Evolutionary conservation across 2,888 invertebrate species (phyloP).

Genomic region (Dione vanillae): DNA sequence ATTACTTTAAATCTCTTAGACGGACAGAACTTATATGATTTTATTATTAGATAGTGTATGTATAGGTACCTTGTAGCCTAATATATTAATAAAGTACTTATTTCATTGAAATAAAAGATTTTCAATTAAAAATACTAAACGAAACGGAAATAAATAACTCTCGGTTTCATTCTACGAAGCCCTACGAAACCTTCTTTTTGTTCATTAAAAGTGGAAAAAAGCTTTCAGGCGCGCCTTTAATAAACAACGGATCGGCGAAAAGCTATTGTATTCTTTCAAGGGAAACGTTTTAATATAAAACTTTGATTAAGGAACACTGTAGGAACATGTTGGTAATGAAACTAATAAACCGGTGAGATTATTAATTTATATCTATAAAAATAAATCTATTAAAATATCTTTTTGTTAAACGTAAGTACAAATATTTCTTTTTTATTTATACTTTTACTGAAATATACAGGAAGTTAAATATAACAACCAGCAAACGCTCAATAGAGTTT

Average conservation of each 20-base stretch:
- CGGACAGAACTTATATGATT: too few relatives aligned
- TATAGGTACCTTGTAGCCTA: too few relatives aligned
- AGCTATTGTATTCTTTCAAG: not conserved
- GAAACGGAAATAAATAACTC: not conserved
- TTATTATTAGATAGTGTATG: too few relatives aligned
- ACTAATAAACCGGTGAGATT: not conserved
- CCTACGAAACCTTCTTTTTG: conserved; percentile 13
- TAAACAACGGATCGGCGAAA: conserved; percentile 9
- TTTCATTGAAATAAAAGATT: not conserved
- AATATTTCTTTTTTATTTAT: too few relatives aligned
- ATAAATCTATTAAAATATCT: too few relatives aligned
- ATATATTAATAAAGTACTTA: not conserved
- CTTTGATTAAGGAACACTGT: not conserved
- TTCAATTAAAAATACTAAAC: not conserved
- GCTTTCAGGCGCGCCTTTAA: conserved; percentile 9
- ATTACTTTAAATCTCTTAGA: too few relatives aligned
- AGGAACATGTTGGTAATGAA: not conserved
- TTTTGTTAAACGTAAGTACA: too few relatives aligned
- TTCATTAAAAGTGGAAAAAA: conserved; percentile 16
- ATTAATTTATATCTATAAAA: too few relatives aligned
- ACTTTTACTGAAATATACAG: too few relatives aligned
- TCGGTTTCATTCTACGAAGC: conserved; percentile 23
- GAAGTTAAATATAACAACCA: too few relatives aligned
- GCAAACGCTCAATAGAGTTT: too few relatives aligned
- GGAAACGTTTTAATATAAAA: conserved; percentile 2